Conservation (phyloP, 1,140 invertebrate species). For the Hylaeus volcanicus region DNA sequence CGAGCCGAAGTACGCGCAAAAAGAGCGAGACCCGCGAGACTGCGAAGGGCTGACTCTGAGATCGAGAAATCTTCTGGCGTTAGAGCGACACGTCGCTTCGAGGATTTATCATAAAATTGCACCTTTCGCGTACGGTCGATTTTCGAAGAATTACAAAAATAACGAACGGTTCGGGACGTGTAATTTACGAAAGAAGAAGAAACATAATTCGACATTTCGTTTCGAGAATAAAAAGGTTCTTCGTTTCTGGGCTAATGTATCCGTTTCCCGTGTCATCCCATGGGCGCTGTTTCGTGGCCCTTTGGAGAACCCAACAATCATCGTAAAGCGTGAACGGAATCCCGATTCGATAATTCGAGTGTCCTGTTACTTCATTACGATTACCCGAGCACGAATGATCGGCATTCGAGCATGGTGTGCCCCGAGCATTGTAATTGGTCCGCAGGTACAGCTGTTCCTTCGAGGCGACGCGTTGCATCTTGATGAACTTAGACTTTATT, state of each 20-base stretch:
- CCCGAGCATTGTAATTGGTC: conserved; percentile 9
- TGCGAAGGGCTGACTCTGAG: background rate
- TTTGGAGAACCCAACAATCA: conserved; percentile 34
- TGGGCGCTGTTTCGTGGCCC: conserved; percentile 3
- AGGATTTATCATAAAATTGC: no score
- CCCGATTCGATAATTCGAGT: conserved; percentile 30
- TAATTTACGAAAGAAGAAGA: no score
- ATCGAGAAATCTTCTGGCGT: no score
- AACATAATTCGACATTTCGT: no score
- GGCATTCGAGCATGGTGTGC: conserved; percentile 28
- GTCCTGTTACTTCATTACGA: conserved; percentile 56
- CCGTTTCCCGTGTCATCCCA: background rate
- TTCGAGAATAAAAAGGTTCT: no score
- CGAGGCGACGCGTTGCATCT: background rate
- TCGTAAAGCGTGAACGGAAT: conserved; percentile 47
- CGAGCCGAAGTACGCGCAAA: background rate
- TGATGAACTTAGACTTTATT: background rate
- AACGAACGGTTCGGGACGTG: no score
- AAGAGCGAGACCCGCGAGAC: background rate
- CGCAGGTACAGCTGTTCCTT: conserved; percentile 4
- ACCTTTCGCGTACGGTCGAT: no score
- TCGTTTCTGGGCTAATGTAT: background rate
- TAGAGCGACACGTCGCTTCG: no score
- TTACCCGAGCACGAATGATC: conserved; percentile 20
- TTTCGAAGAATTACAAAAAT: no score